These are phyloP conservation scores for Platysteira castanea DNA, from an alignment of 2,113 vertebrate genomes.

Conservation along the genomic window DNA sequence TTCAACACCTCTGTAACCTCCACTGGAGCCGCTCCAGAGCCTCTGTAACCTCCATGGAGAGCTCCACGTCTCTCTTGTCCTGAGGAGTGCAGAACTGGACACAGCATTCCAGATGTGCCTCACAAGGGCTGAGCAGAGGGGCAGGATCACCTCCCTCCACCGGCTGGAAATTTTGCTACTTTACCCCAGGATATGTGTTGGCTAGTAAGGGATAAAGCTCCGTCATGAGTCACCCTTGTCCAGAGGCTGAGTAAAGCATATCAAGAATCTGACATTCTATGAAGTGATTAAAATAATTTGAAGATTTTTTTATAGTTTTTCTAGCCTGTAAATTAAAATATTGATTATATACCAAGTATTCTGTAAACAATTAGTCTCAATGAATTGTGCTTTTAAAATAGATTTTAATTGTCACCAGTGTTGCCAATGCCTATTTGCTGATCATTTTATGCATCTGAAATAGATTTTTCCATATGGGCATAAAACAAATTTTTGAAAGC, in stretches of 20 bases:
- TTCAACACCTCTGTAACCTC: too few species aligned
- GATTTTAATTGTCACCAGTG: not conserved
- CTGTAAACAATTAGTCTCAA: not conserved
- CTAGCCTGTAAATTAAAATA: not conserved
- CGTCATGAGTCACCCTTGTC: not conserved
- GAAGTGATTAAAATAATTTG: not conserved
- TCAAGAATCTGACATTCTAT: not conserved
- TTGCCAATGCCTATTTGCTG: not conserved
- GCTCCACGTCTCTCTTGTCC: fast-evolving
- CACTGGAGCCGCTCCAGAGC: too few species aligned
- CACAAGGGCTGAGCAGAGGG: not conserved
- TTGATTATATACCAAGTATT: not conserved
- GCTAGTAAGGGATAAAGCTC: not conserved
- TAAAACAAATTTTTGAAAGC: not conserved
- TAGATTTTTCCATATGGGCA: not conserved
- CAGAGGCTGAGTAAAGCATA: not conserved
- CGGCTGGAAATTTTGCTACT: not conserved
- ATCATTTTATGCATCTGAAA: not conserved
- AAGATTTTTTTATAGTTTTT: not conserved
- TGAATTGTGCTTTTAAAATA: not conserved
- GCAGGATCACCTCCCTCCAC: not conserved
- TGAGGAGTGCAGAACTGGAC: not conserved
- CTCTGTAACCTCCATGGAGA: too few species aligned
- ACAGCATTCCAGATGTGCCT: not conserved
- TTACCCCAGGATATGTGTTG: not conserved